A percentile compares a stretch with the other conserved stretches of the same genome.
These are phyloP conservation scores for Mimas tiliae DNA, from an alignment of 2,888 invertebrate species.

Conservation along the genomic window DNA sequence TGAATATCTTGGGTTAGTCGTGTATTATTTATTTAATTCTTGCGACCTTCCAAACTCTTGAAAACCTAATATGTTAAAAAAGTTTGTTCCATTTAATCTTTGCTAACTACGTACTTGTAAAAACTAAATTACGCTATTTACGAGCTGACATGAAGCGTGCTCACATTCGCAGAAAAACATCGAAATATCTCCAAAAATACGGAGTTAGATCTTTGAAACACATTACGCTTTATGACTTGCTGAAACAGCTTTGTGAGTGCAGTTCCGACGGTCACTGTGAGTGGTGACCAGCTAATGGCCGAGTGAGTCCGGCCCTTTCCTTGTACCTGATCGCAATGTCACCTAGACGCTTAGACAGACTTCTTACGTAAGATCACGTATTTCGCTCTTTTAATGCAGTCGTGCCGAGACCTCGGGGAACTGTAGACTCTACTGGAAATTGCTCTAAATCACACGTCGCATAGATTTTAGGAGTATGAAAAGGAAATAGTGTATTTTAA, in stretches of 20 bases:
- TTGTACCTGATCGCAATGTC: conserved; percentile 57
- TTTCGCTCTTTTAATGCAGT: conserved; percentile 43
- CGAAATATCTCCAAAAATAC: conserved; percentile 24
- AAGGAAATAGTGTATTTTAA: neutral
- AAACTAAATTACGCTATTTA: conserved; percentile 4
- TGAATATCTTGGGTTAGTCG: conserved; percentile 38
- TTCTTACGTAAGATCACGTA: conserved; percentile 46
- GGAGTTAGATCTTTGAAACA: conserved; percentile 43
- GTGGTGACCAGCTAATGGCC: conserved; percentile 60
- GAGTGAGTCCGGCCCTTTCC: conserved; percentile 60
- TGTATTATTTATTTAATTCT: conserved; percentile 25
- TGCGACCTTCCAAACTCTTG: neutral
- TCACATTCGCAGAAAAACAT: conserved; percentile 23
- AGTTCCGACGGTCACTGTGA: conserved; percentile 55
- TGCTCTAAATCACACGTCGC: conserved; percentile 40
- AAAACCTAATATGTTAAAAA: neutral
- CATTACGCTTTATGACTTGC: conserved; percentile 53
- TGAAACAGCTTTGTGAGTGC: conserved; percentile 56
- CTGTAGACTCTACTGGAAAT: conserved; percentile 43
- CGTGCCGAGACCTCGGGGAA: conserved; percentile 34
- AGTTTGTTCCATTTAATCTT: neutral
- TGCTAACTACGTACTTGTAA: neutral
- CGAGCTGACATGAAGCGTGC: neutral
- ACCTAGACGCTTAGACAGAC: conserved; percentile 32
- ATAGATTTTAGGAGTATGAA: conserved; percentile 30